Evolutionary conservation across 2,113 vertebrate genomes (phyloP).

Genomic region (Poicephalus meyeri): DNA sequence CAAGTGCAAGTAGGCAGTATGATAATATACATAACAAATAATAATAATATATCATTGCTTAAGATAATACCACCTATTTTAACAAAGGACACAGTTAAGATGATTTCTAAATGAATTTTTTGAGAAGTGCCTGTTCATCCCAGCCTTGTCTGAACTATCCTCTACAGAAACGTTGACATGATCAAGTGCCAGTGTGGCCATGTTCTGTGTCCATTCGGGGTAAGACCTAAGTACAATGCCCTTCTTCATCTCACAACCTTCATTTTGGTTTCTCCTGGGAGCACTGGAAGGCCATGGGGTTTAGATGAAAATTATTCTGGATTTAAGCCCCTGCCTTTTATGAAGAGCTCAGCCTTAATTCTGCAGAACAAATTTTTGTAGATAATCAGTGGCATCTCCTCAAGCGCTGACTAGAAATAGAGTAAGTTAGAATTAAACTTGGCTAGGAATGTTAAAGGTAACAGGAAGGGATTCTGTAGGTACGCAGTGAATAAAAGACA

Average conservation of each 20-base stretch:
- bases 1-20: constrained; percentile 30
- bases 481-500: too few species aligned
- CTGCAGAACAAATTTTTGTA: background rate
- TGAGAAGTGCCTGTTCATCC: constrained; percentile 14
- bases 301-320: background rate
- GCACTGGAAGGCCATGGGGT: background rate
- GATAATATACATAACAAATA: constrained; percentile 53
- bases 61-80: constrained; percentile 22
- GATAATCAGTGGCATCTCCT: background rate
- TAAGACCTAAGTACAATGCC: background rate
- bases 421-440: background rate
- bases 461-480: too few species aligned
- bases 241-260: background rate
- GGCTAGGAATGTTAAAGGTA: too few species aligned
- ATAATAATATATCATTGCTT: constrained; percentile 10
- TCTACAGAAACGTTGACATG: background rate
- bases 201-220: background rate
- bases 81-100: constrained; percentile 12
- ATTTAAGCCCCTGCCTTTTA: background rate
- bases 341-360: background rate
- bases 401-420: background rate
- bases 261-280: background rate
- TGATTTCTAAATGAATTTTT: constrained; percentile 6
- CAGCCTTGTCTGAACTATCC: background rate
- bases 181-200: background rate